Evolutionary conservation across 2,797 vertebrate species (phyloP), one percentile per base, ranked within the genome.

Genomic region (Vireo griseus): DNA sequence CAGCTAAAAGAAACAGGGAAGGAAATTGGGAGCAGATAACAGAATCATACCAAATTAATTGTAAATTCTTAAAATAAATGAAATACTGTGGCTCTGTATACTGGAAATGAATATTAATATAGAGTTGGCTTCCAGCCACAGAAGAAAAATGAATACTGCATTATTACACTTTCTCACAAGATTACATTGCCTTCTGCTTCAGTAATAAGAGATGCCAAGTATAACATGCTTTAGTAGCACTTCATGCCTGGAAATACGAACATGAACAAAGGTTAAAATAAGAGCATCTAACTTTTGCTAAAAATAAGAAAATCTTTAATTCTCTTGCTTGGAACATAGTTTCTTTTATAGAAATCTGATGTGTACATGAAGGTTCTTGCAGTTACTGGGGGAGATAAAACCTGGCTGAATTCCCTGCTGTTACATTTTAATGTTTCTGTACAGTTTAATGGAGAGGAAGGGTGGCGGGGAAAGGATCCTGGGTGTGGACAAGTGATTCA

Each of bases 11-110:
- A 95, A 97, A 95, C 90, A 92, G 80, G 90, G 47, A 95, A 96
- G 94, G 95, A 97, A 97, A 95, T 97, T 95, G 88, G 91, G 87
- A 96, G 65, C 92, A 96, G 96, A 95, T 96, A 97, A 96, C 94
- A 68, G 94, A 96, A 97, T 96, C 94, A 88, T 95, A 91, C 90
- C 87, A 96, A 91, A 96, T 96, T 96, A 97, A 97, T 97, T 97
- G 95, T 95, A 96, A 96, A 97, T 96, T 97, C 96, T 96, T 97
- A 96, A 95, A 96, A 96, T 97, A 96, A 97, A 97, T 97, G 96
- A 97, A 97, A 97, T 97, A 96, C 96, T 94, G 89, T 95, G 91
- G 80, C 91, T 96, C 48, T 92, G 35, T 96, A 88, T 96, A 97
- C 86, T 95, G 93, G 90, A 97, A 95, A 90, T 95, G 91, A 95